phyloP scores from a whole-genome alignment of 1,140 invertebrate species.

The Pogonognathellus flavescens region DNA sequence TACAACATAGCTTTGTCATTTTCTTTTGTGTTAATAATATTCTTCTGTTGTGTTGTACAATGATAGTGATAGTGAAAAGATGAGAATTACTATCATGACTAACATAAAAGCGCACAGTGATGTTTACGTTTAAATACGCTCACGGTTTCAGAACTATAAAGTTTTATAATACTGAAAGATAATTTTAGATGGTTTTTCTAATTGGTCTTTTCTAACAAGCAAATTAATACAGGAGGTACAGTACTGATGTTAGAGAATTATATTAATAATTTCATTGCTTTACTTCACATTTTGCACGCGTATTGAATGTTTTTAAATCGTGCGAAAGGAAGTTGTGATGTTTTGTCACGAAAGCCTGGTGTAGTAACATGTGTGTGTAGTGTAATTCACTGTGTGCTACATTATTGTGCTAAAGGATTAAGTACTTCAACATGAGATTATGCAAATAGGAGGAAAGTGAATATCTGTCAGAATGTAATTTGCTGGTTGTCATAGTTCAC shows the following conservation, averaged over 20 bases:
- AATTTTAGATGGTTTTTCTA: too few relatives aligned
- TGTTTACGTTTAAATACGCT: not conserved
- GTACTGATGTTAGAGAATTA: too few relatives aligned
- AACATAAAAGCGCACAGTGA: not conserved
- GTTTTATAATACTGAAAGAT: too few relatives aligned
- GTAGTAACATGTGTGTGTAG: not conserved
- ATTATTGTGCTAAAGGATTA: constrained; percentile 10
- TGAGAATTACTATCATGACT: not conserved
- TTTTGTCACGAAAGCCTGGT: not conserved
- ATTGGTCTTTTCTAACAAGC: too few relatives aligned
- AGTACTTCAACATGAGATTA: constrained; percentile 20
- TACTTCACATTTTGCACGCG: not conserved
- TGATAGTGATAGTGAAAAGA: constrained; percentile 10
- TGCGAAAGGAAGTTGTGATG: not conserved
- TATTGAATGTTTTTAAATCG: not conserved
- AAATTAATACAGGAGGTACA: too few relatives aligned
- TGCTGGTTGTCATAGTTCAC: constrained; percentile 32
- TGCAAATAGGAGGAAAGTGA: constrained; percentile 31
- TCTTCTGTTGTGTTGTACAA: not conserved
- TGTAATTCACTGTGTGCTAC: too few relatives aligned
- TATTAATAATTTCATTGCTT: not conserved
- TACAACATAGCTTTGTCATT: not conserved
- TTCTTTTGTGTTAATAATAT: not conserved
- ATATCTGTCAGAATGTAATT: not conserved
- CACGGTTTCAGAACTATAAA: not conserved